Evolutionary conservation across 2,797 vertebrate species (phyloP).

Genomic region (Sebastes diploproa): DNA sequence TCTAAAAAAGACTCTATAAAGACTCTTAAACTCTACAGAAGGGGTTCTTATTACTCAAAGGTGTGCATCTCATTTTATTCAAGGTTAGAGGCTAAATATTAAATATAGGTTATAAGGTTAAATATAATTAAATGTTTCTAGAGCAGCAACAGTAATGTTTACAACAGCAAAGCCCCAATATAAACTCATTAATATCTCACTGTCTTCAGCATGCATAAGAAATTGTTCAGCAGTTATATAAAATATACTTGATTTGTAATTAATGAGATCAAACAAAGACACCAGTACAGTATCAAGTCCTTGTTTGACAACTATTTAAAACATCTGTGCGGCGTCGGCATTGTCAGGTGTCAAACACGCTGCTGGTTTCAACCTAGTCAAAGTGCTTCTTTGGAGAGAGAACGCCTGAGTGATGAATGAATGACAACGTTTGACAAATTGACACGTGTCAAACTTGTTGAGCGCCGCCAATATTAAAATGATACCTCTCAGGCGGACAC

Average conservation of each 20-base stretch:
- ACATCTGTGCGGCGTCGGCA: background rate
- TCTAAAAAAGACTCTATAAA: background rate
- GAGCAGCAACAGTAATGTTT: too few species aligned
- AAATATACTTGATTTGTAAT: background rate
- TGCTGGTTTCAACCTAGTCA: background rate
- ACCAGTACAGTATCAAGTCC: background rate
- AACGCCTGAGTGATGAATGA: conserved; percentile 28
- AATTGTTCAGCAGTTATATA: background rate
- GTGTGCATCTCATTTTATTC: accelerated
- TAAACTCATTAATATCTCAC: too few species aligned
- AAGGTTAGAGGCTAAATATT: background rate
- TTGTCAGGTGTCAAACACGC: background rate
- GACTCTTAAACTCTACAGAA: background rate
- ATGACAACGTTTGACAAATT: conserved; percentile 12
- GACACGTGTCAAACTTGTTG: background rate
- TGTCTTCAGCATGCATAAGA: background rate
- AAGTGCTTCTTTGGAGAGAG: background rate
- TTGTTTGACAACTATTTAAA: background rate
- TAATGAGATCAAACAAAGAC: background rate
- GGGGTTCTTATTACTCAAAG: background rate
- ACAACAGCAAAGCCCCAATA: too few species aligned
- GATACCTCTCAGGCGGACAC: background rate
- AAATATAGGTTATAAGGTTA: too few species aligned
- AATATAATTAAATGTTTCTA: too few species aligned
- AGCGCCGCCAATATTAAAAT: conserved; percentile 16